Evolutionary conservation across 2,797 vertebrate species (phyloP).

Genomic region (Mormyrus proboscirostris): DNA sequence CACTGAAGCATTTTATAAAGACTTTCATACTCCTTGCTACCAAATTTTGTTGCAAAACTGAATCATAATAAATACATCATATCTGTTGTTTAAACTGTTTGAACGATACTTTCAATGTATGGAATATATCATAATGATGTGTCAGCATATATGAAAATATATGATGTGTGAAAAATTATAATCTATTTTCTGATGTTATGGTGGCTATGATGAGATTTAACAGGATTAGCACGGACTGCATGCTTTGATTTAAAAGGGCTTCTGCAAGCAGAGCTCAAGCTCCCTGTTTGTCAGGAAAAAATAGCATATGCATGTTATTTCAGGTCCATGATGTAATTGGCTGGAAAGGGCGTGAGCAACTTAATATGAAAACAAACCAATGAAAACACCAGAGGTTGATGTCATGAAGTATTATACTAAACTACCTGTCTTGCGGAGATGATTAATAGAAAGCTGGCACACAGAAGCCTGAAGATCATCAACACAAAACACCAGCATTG

Average conservation of each 20-base stretch:
- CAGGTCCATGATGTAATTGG: slow-evolving; percentile 2
- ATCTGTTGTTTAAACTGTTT: not conserved
- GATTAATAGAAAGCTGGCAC: not conserved
- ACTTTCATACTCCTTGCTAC: not conserved
- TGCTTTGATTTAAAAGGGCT: not conserved
- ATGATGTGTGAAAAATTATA: not conserved
- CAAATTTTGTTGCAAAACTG: not conserved
- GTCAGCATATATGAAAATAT: not conserved
- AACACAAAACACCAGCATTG: not conserved
- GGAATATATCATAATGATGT: not conserved
- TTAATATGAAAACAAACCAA: not conserved
- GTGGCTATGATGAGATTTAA: not conserved
- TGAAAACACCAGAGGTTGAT: not conserved
- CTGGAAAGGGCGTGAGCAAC: not conserved
- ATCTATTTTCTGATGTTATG: not conserved
- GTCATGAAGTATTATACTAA: not conserved
- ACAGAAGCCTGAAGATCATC: not conserved
- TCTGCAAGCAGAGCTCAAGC: not conserved
- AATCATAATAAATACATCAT: not conserved
- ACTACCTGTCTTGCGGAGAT: not conserved
- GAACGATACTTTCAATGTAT: not conserved
- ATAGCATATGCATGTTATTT: not conserved
- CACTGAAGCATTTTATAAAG: not conserved
- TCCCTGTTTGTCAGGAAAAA: not conserved
- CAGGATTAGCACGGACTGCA: not conserved